phyloP scores from a whole-genome alignment of 2,888 invertebrate genomes.

The Coelopa pilipes region DNA sequence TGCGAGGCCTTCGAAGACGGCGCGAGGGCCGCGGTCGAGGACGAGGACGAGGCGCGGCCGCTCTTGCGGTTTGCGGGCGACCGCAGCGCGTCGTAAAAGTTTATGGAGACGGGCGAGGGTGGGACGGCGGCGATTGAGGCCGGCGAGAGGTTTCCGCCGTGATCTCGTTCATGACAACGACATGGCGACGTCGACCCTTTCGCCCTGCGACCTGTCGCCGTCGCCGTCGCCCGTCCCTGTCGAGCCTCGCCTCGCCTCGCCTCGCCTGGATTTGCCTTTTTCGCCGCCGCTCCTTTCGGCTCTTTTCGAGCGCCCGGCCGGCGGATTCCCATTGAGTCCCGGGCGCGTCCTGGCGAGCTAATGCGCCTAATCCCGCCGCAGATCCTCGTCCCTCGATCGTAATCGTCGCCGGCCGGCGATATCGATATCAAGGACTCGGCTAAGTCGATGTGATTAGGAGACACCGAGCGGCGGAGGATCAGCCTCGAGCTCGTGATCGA shows the following conservation, averaged over 20 bases:
- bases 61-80: slow-evolving; percentile 19
- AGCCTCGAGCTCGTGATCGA: too few species aligned
- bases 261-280: slow-evolving; percentile 3
- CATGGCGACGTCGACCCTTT: not conserved
- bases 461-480: too few species aligned
- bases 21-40: too few species aligned
- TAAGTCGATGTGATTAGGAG: too few species aligned
- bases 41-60: too few species aligned
- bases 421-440: not conserved
- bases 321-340: not conserved
- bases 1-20: not conserved
- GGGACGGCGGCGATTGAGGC: not conserved
- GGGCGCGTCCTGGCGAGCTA: not conserved
- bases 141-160: not conserved
- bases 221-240: too few species aligned
- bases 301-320: too few species aligned
- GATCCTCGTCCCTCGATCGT: not conserved
- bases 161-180: not conserved
- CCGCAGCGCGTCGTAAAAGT: slow-evolving; percentile 21
- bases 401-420: not conserved
- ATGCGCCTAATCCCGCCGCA: not conserved
- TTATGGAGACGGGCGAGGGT: not conserved
- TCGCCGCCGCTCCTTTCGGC: not conserved
- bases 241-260: not conserved
- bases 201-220: not conserved